phyloP scores from a whole-genome alignment of 2,113 vertebrate genomes.

The Mellivora capensis region DNA sequence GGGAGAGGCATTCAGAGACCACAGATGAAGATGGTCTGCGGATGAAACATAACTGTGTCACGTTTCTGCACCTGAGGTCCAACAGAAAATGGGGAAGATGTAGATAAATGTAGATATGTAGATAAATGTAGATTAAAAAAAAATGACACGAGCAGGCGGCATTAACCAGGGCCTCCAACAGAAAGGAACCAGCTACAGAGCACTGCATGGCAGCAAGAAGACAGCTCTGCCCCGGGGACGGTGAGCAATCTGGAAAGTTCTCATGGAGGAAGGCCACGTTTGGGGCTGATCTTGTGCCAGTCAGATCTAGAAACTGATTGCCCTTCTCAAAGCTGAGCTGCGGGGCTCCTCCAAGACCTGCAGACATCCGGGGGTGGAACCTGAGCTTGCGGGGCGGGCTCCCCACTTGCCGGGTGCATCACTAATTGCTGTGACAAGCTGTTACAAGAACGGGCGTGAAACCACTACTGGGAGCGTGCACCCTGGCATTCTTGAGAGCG shows the following conservation, averaged over 20 bases:
- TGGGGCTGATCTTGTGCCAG: neutral
- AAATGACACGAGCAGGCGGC: accelerated
- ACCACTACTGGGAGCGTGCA: neutral
- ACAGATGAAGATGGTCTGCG: accelerated
- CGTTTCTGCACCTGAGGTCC: neutral
- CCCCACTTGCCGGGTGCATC: neutral
- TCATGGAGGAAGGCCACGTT: too few species aligned
- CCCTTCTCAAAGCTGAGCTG: accelerated
- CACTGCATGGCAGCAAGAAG: accelerated
- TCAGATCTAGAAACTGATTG: accelerated
- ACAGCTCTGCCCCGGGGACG: accelerated
- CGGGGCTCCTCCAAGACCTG: accelerated
- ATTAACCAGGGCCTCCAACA: neutral
- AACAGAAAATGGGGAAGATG: neutral
- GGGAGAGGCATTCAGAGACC: too few species aligned
- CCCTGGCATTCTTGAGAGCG: neutral
- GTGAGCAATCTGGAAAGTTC: neutral
- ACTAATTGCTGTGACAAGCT: neutral
- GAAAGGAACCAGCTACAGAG: too few species aligned
- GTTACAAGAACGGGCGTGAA: neutral
- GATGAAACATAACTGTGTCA: accelerated
- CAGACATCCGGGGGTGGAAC: accelerated
- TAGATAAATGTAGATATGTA: neutral
- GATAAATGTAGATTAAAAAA: neutral
- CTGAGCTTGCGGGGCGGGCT: neutral